These are phyloP conservation scores for Diadumene lineata DNA, from an alignment of 92 coral and sea anemone species.

Conservation along the genomic window DNA sequence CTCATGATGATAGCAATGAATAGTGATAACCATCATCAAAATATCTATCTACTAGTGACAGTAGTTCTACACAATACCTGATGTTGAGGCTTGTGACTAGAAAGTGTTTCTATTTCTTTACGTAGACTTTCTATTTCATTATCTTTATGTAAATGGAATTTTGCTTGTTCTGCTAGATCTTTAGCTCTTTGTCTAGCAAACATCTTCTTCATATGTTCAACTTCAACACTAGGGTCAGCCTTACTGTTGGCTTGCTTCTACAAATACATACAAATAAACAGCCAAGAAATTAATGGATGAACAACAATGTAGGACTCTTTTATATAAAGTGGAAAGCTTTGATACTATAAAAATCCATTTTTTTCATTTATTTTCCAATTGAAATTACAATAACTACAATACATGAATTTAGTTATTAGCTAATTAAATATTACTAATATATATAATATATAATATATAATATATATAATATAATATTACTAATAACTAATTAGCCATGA, in stretches of 20 bases:
- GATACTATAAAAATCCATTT: too few relatives aligned
- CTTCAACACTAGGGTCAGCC: conserved; percentile 63
- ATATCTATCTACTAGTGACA: not conserved
- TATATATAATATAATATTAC: too few relatives aligned
- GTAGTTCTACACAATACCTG: not conserved
- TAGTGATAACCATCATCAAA: not conserved
- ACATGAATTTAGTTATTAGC: too few relatives aligned
- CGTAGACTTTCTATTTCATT: conserved; percentile 75
- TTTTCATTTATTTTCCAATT: too few relatives aligned
- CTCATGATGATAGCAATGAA: not conserved
- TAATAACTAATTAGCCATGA: too few relatives aligned
- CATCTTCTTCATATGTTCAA: conserved; percentile 87
- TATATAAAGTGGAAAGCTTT: too few relatives aligned
- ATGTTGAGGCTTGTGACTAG: not conserved
- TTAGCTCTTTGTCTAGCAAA: conserved; percentile 95
- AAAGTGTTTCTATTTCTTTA: conserved; percentile 40
- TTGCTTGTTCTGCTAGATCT: conserved; percentile 97
- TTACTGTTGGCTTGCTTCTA: conserved; percentile 75
- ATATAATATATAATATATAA: too few relatives aligned
- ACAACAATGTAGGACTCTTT: too few relatives aligned
- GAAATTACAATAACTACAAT: too few relatives aligned
- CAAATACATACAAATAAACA: too few relatives aligned
- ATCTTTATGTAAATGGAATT: conserved; percentile 71
- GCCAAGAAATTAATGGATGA: not conserved
- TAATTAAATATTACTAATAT: too few relatives aligned